Conservation (phyloP, 2,797 vertebrate species). For the Hyperoplus lanceolatus region DNA sequence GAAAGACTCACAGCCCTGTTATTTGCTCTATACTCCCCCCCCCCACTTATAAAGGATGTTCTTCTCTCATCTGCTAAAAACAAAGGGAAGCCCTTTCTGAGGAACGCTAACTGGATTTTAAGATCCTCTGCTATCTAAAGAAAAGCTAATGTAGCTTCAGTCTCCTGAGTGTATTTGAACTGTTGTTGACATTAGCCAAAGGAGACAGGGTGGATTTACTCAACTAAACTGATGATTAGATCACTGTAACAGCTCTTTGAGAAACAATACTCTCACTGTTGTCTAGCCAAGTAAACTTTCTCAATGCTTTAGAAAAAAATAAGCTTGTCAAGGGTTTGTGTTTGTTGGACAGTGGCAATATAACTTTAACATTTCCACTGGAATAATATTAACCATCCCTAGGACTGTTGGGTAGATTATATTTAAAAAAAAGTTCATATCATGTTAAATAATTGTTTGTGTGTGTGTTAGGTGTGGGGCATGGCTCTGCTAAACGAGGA, state of each 20-base stretch:
- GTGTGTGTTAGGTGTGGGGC: constrained; percentile 91
- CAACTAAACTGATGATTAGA: constrained; percentile 5
- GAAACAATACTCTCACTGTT: not conserved
- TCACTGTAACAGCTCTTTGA: not conserved
- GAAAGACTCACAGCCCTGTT: no score
- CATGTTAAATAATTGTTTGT: constrained; percentile 14
- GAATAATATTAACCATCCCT: no score
- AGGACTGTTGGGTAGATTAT: not conserved
- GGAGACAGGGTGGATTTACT: not conserved
- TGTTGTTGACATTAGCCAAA: not conserved
- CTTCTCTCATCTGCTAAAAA: no score
- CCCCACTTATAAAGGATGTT: no score
- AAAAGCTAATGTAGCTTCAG: not conserved
- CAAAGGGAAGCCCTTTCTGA: not conserved
- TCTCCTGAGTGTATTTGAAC: not conserved
- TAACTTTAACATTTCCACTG: not conserved
- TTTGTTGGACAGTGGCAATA: not conserved
- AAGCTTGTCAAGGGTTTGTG: no score
- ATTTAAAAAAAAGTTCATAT: no score
- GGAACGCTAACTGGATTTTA: not conserved
- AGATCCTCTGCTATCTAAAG: not conserved
- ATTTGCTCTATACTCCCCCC: no score
- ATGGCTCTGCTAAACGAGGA: constrained; percentile 90
- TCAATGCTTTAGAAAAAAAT: not conserved
- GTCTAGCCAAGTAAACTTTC: not conserved